These are phyloP conservation scores for Phalacrocorax pelagicus DNA, from an alignment of 2,113 vertebrate species.

Conservation along the genomic window DNA sequence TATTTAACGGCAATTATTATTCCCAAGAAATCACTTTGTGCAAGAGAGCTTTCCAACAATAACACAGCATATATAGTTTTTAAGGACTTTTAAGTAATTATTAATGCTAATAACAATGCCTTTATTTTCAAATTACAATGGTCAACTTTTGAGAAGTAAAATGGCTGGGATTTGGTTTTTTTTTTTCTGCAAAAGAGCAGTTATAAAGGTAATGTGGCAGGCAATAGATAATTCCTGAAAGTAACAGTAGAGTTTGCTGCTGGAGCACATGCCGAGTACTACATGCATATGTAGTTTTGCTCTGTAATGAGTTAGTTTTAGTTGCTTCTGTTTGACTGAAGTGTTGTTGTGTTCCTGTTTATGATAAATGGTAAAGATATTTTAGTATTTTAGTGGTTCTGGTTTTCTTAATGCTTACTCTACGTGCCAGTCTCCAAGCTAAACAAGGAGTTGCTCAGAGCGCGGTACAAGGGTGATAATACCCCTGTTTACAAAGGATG, in stretches of 20 bases:
- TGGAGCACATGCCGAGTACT: neutral
- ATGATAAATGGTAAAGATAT: neutral
- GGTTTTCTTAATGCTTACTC: neutral
- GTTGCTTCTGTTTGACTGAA: neutral
- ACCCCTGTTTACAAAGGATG: neutral
- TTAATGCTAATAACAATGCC: neutral
- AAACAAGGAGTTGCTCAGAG: neutral
- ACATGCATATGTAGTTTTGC: neutral
- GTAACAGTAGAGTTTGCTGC: neutral
- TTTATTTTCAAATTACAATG: neutral
- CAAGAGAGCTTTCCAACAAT: neutral
- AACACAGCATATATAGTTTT: neutral
- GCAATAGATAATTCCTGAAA: neutral
- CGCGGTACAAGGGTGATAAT: neutral
- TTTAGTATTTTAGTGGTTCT: neutral
- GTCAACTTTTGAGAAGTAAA: neutral
- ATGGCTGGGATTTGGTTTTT: neutral
- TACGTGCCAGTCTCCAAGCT: rapidly evolving
- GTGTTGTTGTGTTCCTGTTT: neutral
- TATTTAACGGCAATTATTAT: neutral
- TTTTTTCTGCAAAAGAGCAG: neutral
- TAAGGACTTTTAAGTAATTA: neutral
- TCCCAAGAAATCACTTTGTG: neutral
- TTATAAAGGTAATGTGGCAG: neutral
- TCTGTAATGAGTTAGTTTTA: neutral